Evolutionary conservation across 2,888 invertebrate genomes (phyloP).

Genomic region (Apeira syringaria): DNA sequence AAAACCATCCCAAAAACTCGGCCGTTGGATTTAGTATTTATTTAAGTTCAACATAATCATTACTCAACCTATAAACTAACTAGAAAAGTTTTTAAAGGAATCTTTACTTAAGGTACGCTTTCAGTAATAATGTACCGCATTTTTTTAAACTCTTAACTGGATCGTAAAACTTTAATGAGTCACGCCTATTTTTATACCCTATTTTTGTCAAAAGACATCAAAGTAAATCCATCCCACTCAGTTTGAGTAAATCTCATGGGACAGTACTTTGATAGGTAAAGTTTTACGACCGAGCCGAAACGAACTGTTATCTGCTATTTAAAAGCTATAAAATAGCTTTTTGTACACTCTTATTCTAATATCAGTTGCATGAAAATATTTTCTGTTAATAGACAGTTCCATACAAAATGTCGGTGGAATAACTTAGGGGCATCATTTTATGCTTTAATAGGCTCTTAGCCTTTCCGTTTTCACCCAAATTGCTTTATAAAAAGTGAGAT

Average conservation of each 20-base stretch:
- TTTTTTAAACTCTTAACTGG: slow-evolving; percentile 27
- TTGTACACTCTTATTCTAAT: slow-evolving; percentile 56
- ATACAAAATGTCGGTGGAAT: slow-evolving; percentile 30
- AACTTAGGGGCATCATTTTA: slow-evolving; percentile 33
- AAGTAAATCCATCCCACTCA: slow-evolving; percentile 40
- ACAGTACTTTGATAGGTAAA: slow-evolving; percentile 42
- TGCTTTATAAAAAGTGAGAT: slow-evolving; percentile 55
- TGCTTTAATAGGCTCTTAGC: slow-evolving; percentile 32
- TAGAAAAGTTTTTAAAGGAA: slow-evolving; percentile 7
- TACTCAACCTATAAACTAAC: no score
- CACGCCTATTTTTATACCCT: slow-evolving; percentile 33
- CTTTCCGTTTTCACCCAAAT: slow-evolving; percentile 47
- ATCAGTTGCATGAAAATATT: slow-evolving; percentile 71
- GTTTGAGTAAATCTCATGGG: slow-evolving; percentile 36
- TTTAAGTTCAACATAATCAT: no score
- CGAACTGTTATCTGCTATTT: slow-evolving; percentile 68
- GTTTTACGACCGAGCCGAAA: slow-evolving; percentile 55
- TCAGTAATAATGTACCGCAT: slow-evolving; percentile 13
- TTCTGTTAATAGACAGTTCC: slow-evolving; percentile 67
- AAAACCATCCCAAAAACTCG: not conserved
- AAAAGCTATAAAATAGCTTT: slow-evolving; percentile 73
- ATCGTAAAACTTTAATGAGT: slow-evolving; percentile 30
- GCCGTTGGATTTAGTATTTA: no score
- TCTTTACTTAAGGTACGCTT: slow-evolving; percentile 7
- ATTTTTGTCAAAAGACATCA: slow-evolving; percentile 35